Conservation (phyloP, 2,797 vertebrate species). For the Threskiornis aethiopicus region DNA sequence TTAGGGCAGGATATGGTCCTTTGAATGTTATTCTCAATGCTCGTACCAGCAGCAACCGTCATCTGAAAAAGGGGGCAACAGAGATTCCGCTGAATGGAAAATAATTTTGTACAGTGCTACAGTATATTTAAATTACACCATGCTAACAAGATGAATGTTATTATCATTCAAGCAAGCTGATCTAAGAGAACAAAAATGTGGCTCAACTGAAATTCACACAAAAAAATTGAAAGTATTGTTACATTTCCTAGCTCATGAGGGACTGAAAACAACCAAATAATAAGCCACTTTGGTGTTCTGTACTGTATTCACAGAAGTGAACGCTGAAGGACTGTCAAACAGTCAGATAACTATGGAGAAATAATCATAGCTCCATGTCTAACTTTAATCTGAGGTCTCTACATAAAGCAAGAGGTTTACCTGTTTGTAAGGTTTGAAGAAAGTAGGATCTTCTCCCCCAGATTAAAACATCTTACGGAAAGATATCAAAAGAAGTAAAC, state of each 20-base stretch:
- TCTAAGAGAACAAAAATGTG: neutral
- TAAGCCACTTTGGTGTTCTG: neutral
- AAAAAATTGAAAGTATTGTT: constrained; percentile 22
- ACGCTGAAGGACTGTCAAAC: neutral
- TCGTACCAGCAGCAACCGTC: constrained; percentile 75
- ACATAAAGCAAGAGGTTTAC: neutral
- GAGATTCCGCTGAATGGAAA: constrained; percentile 66
- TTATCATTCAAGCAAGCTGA: neutral
- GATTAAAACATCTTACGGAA: neutral
- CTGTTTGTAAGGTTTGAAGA: neutral
- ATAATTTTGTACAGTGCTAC: constrained; percentile 13
- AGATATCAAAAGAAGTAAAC: neutral
- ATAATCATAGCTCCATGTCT: neutral
- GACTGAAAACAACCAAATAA: neutral
- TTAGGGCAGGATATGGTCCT: constrained; percentile 77
- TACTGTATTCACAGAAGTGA: neutral
- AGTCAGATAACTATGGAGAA: neutral
- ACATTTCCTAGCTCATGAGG: neutral
- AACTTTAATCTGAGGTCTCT: neutral
- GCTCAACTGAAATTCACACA: constrained; percentile 38
- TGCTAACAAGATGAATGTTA: neutral
- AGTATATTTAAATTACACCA: constrained; percentile 32
- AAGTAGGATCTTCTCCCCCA: neutral
- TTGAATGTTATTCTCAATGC: constrained; percentile 78
- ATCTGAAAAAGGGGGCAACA: constrained; percentile 75